Base-by-base conservation (phyloP, 2,797 vertebrate genomes). In the Calcarius lapponicus region DNA sequence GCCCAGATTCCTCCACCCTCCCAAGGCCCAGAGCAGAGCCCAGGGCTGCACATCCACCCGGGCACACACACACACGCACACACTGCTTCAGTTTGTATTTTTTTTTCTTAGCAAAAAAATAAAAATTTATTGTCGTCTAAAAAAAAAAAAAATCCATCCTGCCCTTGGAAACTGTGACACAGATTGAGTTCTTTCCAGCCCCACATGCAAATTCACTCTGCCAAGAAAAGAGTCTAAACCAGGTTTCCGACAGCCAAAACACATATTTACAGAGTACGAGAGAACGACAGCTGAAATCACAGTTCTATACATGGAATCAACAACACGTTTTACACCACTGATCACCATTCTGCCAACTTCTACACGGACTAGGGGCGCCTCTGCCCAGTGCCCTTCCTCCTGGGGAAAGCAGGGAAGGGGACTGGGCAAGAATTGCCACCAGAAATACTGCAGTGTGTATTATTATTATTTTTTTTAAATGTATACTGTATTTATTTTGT, bases 241-340 rank as follows among this genome's bases (percentile, higher is more conserved):
- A 97, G 96, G 95, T 97, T 97, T 97, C 96, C 34, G 91, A 97
- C 96, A 97, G 95, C 96, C 96, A 97, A 97, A 97, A 97, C 96
- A 97, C 96, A 93, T 97, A 97, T 97, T 96, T 97, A 97, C 97
- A 97, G 96, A 97, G 95, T 93, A 97, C 95, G 91, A 97, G 96
- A 97, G 97, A 97, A 97, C 96, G 91, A 97, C 97, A 97, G 97
- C 97, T 97, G 97, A 95, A 97, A 97, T 97, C 97, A 97, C 97
- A 97, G 97, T 95, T 97, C 97, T 97, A 97, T 96, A 97, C 97
- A 97, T 96, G 96, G 96, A 97, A 96, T 97, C 94, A 97, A 97
- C 97, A 96, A 94, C 97, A 97, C 97, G 58, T 80, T 96, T 96
- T 96, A 97, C 97, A 97, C 96, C 96, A 97, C 94, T 78, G 88